phyloP scores from a whole-genome alignment of 2,888 invertebrate species.

The Nomada hirtipes region DNA sequence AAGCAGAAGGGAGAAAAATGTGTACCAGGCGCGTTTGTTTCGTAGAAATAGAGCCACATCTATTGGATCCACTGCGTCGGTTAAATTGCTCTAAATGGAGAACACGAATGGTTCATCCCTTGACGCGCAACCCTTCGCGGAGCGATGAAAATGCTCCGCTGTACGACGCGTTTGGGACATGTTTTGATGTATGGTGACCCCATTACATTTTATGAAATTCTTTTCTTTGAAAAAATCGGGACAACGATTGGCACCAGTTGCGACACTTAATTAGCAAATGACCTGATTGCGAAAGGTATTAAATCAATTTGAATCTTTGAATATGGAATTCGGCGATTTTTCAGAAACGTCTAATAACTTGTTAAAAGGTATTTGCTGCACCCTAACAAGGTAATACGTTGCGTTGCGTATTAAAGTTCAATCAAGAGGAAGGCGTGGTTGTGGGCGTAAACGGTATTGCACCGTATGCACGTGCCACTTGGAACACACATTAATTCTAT shows the following conservation, averaged over 20 bases:
- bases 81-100: conserved; percentile 46
- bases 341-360: background rate
- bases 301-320: background rate
- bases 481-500: conserved; percentile 21
- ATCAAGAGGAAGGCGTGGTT: conserved; percentile 23
- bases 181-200: background rate
- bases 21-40: conserved; percentile 52
- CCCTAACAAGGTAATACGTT: conserved; percentile 2
- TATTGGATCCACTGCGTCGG: conserved; percentile 46
- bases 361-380: conserved; percentile 25
- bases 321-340: background rate
- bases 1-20: conserved; percentile 69
- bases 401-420: conserved; percentile 18
- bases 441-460: conserved; percentile 5
- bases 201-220: background rate
- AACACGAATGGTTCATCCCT: conserved; percentile 43
- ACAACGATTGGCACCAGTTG: too few relatives aligned
- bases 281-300: background rate
- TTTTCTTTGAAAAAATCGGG: background rate
- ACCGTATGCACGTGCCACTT: conserved; percentile 8
- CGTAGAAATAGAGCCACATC: conserved; percentile 54
- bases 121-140: conserved; percentile 15
- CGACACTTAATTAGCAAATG: background rate
- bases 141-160: conserved; percentile 7
- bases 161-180: background rate